Evolutionary conservation across 2,113 vertebrate genomes (phyloP).

Genomic region (Prochilodus magdalenae): DNA sequence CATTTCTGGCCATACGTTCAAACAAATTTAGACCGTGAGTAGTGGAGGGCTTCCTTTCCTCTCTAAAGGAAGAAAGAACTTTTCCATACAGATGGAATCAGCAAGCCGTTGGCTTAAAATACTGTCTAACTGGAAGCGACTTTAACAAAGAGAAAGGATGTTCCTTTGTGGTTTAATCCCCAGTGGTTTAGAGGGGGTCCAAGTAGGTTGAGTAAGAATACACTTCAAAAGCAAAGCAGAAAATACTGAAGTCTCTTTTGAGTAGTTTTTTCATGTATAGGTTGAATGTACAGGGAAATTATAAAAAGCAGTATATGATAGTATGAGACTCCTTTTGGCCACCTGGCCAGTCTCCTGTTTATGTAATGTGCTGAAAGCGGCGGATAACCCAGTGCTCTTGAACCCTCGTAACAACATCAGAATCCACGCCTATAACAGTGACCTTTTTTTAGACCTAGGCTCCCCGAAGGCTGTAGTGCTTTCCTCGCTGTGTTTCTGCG

Average conservation of each 20-base stretch:
- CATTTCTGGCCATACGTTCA: neutral
- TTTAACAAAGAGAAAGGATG: conserved; percentile 58
- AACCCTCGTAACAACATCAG: conserved; percentile 29
- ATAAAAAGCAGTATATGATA: neutral
- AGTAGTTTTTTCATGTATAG: neutral
- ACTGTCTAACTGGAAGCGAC: conserved; percentile 27
- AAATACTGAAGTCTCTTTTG: conserved; percentile 31
- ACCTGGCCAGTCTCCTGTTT: neutral
- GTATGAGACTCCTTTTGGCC: neutral
- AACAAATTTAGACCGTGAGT: neutral
- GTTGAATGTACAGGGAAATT: too few species aligned
- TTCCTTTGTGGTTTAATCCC: conserved; percentile 62
- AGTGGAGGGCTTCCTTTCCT: neutral
- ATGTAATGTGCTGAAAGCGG: conserved; percentile 19
- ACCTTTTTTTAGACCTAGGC: conserved; percentile 16
- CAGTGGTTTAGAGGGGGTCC: conserved; percentile 56
- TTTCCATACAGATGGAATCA: neutral
- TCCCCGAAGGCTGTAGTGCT: neutral
- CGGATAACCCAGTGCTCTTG: conserved; percentile 32
- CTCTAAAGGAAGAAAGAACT: neutral
- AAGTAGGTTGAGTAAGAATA: conserved; percentile 62
- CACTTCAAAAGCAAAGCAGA: conserved; percentile 56
- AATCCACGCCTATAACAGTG: conserved; percentile 46
- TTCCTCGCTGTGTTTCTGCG: neutral
- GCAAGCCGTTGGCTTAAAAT: conserved; percentile 3